Evolutionary conservation across 2,113 vertebrate genomes (phyloP).

Genomic region (Arizona elegans): DNA sequence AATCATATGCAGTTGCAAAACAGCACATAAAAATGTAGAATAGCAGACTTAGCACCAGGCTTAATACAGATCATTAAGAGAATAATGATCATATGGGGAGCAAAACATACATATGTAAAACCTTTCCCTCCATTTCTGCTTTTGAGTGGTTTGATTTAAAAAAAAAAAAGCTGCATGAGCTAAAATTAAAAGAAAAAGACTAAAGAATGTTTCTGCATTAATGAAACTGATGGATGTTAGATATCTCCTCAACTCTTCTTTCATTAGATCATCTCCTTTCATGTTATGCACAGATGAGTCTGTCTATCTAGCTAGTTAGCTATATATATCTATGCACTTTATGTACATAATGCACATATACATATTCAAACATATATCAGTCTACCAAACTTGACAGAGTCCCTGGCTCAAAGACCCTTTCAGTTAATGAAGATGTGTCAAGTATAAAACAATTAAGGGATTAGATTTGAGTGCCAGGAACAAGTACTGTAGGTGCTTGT

Average conservation of each 20-base stretch:
- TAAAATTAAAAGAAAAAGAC: slow-evolving; percentile 23
- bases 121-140: not conserved
- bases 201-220: slow-evolving; percentile 10
- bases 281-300: not conserved
- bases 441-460: slow-evolving; percentile 39
- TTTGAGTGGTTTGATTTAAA: not conserved
- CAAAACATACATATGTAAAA: not conserved
- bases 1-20: not conserved
- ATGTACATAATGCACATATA: not conserved
- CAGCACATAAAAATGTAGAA: not conserved
- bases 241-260: slow-evolving; percentile 4
- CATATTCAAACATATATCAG: not conserved
- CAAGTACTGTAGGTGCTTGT: slow-evolving; percentile 28
- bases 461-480: not conserved
- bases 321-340: not conserved
- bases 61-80: not conserved
- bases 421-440: slow-evolving; percentile 29
- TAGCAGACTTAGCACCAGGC: not conserved
- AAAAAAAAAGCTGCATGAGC: not conserved
- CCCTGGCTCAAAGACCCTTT: slow-evolving; percentile 12
- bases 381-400: slow-evolving; percentile 12
- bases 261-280: slow-evolving; percentile 5
- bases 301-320: not conserved
- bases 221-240: not conserved
- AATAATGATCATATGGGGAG: not conserved